Conservation (phyloP, 2,113 vertebrate species). For the Camarhynchus parvulus region DNA sequence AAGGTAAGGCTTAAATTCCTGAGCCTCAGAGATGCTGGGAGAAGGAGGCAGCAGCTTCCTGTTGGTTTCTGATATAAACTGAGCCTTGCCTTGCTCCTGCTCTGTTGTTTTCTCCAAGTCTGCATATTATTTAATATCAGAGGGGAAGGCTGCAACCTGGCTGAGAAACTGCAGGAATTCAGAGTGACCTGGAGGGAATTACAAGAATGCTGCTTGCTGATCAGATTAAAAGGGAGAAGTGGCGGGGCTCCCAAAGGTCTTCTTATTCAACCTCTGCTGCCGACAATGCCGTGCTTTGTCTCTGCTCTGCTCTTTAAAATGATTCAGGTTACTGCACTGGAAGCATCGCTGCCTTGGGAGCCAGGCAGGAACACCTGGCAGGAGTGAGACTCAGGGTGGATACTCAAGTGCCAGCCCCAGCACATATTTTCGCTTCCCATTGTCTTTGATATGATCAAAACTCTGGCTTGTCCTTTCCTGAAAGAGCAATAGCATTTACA, state of each 20-base stretch:
- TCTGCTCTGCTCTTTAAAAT: not conserved
- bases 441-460: not conserved
- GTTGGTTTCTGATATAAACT: slow-evolving; percentile 15
- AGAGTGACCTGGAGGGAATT: slow-evolving; percentile 59
- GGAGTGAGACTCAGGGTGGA: not conserved
- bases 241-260: slow-evolving; percentile 60
- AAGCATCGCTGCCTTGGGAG: not conserved
- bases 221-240: slow-evolving; percentile 69
- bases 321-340: slow-evolving; percentile 46
- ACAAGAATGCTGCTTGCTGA: slow-evolving; percentile 70
- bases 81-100: not conserved
- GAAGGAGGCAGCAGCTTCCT: not conserved
- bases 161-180: slow-evolving; percentile 71
- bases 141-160: slow-evolving; percentile 61
- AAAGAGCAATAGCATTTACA: not conserved
- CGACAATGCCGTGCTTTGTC: slow-evolving; percentile 70
- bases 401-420: not conserved
- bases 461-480: not conserved
- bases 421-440: not conserved
- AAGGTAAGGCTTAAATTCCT: not conserved
- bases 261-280: slow-evolving; percentile 54
- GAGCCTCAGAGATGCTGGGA: not conserved
- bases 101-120: not conserved
- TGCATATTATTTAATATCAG: slow-evolving; percentile 64
- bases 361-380: not conserved